phyloP scores from a whole-genome alignment of 2,797 vertebrate genomes.

The Vultur gryphus region DNA sequence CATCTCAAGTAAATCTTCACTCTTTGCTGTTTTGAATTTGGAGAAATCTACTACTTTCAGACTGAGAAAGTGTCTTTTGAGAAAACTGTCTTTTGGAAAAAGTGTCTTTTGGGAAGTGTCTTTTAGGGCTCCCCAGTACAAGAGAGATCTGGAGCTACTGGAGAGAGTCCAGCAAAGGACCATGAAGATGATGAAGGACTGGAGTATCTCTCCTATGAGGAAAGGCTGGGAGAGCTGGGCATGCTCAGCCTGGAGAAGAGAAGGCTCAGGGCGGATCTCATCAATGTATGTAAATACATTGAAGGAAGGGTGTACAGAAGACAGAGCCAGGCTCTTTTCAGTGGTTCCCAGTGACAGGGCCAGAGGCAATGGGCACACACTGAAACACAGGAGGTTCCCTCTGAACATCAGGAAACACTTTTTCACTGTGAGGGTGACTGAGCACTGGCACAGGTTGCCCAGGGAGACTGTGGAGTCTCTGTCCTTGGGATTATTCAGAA shows the following conservation, averaged over 20 bases:
- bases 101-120: neutral
- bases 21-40: neutral
- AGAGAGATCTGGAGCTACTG: neutral
- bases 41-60: neutral
- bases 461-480: neutral
- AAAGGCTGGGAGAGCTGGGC: neutral
- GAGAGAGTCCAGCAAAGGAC: neutral
- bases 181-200: neutral
- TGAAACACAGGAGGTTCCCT: neutral
- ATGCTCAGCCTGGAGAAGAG: neutral
- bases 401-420: neutral
- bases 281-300: neutral
- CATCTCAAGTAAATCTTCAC: neutral
- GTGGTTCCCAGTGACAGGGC: neutral
- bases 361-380: fast-evolving
- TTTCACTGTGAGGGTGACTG: neutral
- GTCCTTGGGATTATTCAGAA: neutral
- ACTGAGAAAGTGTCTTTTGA: neutral
- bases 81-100: neutral
- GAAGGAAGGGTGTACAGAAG: neutral
- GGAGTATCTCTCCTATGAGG: neutral
- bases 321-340: neutral
- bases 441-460: neutral
- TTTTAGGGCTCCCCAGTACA: neutral
- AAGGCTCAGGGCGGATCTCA: neutral